Evolutionary conservation across 92 coral and sea anemone genomes (phyloP).

Genomic region (Zoanthus sociatus): DNA sequence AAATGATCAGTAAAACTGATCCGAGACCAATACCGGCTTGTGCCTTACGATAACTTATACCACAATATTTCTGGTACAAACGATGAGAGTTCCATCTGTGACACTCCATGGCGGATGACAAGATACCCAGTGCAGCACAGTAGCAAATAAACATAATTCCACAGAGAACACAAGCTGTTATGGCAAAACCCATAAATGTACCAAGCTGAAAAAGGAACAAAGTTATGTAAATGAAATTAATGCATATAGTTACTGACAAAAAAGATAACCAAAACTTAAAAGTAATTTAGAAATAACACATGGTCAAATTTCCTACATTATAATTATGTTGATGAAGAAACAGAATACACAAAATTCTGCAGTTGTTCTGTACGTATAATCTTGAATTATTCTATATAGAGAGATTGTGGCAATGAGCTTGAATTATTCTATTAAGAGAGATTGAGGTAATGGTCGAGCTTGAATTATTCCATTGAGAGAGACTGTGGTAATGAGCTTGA

Average conservation of each 20-base stretch:
- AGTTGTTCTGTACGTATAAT: too few species aligned
- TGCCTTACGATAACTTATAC: neutral
- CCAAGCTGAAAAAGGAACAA: conserved; percentile 31
- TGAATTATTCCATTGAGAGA: too few species aligned
- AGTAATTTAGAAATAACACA: too few species aligned
- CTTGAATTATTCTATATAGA: too few species aligned
- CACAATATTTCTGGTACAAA: neutral
- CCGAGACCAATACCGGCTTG: conserved; percentile 69
- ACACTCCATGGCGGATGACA: conserved; percentile 5
- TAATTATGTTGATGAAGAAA: too few species aligned
- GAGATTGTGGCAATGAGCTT: too few species aligned
- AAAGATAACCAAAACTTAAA: neutral
- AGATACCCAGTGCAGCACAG: conserved; percentile 18
- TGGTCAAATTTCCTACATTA: too few species aligned
- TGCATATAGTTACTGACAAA: neutral
- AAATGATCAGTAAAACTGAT: conserved; percentile 60
- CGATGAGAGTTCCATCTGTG: neutral
- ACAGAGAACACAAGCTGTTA: conserved; percentile 44
- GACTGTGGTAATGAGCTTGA: too few species aligned
- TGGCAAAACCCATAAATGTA: conserved; percentile 43
- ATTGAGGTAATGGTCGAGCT: too few species aligned
- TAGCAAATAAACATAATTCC: conserved; percentile 42
- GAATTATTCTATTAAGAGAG: too few species aligned
- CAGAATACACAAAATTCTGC: too few species aligned
- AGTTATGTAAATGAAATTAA: neutral